phyloP scores from a whole-genome alignment of 1,140 invertebrate genomes.

The Hypsibius dujardini region DNA sequence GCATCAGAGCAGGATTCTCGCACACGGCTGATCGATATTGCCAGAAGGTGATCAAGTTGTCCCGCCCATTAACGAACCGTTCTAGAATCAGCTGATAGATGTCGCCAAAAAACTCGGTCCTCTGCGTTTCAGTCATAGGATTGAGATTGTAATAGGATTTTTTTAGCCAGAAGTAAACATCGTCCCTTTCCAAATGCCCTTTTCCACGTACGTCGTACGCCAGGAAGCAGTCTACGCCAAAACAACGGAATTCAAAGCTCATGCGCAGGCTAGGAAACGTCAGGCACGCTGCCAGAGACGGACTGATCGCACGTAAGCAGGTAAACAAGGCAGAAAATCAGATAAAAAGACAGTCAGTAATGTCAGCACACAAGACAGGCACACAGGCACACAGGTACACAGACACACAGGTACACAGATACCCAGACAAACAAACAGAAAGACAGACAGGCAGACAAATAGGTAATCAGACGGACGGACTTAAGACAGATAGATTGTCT shows the following conservation, averaged over 20 bases:
- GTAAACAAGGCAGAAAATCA: too few species aligned
- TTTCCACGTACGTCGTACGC: conserved; percentile 14
- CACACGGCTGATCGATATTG: conserved; percentile 7
- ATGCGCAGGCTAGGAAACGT: too few species aligned
- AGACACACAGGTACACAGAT: too few species aligned
- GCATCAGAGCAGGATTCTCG: conserved; percentile 12
- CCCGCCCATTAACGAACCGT: not conserved
- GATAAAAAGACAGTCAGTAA: too few species aligned
- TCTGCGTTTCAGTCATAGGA: conserved; percentile 9
- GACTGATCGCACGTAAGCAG: too few species aligned
- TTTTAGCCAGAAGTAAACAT: conserved; percentile 8
- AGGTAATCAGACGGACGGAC: not conserved
- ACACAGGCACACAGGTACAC: too few species aligned
- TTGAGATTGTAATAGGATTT: conserved; percentile 1
- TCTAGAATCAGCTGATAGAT: not conserved
- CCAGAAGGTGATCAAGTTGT: not conserved
- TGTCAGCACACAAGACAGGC: too few species aligned
- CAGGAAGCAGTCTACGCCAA: conserved; percentile 2
- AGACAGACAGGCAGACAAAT: too few species aligned
- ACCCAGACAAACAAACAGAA: too few species aligned
- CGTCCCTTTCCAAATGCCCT: not conserved
- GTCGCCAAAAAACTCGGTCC: not conserved
- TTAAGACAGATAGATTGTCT: not conserved
- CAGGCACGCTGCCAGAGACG: too few species aligned
- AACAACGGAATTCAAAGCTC: too few species aligned